A percentile compares a stretch with the other conserved stretches of the same genome.
Conservation (phyloP, 1,140 invertebrate genomes). For the Pantala flavescens region DNA sequence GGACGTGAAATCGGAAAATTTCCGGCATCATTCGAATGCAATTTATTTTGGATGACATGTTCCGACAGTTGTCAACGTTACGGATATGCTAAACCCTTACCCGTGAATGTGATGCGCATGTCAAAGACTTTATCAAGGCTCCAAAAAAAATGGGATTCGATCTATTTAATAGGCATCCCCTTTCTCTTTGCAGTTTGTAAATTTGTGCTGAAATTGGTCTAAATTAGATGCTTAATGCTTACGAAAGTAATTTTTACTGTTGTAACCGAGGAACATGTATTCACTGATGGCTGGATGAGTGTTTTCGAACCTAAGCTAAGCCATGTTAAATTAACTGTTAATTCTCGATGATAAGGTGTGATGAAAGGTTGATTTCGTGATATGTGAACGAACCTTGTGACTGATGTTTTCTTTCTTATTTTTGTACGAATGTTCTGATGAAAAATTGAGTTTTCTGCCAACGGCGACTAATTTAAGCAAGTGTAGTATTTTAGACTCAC, state of each 20-base stretch:
- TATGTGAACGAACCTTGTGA: conserved; percentile 1
- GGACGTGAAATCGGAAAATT: neutral
- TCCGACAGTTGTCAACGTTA: neutral
- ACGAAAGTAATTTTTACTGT: neutral
- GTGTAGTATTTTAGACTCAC: neutral
- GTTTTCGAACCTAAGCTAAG: neutral
- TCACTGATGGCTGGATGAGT: neutral
- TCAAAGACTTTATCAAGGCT: neutral
- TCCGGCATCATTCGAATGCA: neutral
- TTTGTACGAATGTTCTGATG: conserved; percentile 7
- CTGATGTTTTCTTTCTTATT: neutral
- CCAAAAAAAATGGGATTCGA: neutral
- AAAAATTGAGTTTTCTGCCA: conserved; percentile 3
- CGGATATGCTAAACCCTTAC: neutral
- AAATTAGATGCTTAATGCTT: neutral
- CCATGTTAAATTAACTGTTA: neutral
- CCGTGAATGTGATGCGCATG: neutral
- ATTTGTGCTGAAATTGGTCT: neutral
- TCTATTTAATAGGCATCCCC: neutral
- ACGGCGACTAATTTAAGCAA: neutral
- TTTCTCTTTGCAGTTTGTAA: neutral
- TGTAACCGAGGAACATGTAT: neutral
- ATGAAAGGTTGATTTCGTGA: neutral
- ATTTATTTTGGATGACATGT: neutral
- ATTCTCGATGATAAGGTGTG: neutral